phyloP scores from a whole-genome alignment of 2,888 invertebrate genomes.

The Lasioglossum vierecki region DNA sequence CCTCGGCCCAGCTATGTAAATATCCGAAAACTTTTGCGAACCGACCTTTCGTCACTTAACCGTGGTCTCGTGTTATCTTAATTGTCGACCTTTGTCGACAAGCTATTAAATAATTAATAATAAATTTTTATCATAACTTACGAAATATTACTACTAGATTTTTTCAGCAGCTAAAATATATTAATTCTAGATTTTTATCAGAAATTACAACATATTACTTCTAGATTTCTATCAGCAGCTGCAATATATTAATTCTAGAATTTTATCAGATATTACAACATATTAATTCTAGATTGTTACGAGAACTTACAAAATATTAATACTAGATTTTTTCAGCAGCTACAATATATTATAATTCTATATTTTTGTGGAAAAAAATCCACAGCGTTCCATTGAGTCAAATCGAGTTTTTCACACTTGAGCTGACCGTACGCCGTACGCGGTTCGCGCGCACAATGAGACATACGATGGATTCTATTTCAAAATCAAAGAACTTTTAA shows the following conservation, averaged over 20 bases:
- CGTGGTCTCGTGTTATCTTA: not conserved
- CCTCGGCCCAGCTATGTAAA: constrained; percentile 36
- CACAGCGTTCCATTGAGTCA: too few relatives aligned
- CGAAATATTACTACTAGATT: not conserved
- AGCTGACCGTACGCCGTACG: too few relatives aligned
- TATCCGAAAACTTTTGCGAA: constrained; percentile 36
- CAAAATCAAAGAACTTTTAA: too few relatives aligned
- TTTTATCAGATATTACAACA: not conserved
- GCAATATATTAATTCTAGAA: not conserved
- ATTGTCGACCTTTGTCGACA: not conserved
- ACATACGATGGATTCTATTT: too few relatives aligned
- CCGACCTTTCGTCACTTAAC: not conserved
- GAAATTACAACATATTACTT: not conserved
- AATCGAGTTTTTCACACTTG: too few relatives aligned
- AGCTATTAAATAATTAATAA: not conserved
- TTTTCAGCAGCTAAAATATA: not conserved
- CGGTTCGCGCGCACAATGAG: too few relatives aligned
- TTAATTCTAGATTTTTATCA: not conserved
- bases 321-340: too few relatives aligned
- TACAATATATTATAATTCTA: too few relatives aligned
- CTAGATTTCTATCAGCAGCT: not conserved
- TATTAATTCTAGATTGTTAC: not conserved
- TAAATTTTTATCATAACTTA: not conserved
- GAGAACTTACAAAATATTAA: too few relatives aligned
- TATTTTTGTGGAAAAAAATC: too few relatives aligned